A percentile compares a stretch with the other conserved stretches of the same genome.
Conservation (phyloP, 2,888 invertebrate species). For the Nymphalis polychloros region DNA sequence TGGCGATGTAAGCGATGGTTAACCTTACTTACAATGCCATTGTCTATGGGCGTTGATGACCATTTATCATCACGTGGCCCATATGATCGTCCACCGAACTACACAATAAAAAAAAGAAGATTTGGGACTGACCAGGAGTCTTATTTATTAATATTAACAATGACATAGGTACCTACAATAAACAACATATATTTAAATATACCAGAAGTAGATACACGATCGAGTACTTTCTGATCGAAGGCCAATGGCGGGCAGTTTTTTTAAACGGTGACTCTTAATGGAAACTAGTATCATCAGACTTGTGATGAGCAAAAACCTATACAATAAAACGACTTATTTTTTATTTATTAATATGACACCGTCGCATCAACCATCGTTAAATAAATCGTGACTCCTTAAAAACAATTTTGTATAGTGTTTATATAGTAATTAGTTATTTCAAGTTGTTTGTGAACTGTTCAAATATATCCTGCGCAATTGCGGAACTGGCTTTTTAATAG, state of each 20-base stretch:
- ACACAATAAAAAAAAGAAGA: too few relatives aligned
- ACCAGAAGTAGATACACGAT: background rate
- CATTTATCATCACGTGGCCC: too few relatives aligned
- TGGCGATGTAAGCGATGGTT: too few relatives aligned
- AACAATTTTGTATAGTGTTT: slow-evolving; percentile 5
- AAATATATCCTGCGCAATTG: too few relatives aligned
- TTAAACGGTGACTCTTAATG: slow-evolving; percentile 37
- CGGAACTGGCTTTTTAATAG: too few relatives aligned
- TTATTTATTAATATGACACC: slow-evolving; percentile 42
- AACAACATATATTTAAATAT: background rate
- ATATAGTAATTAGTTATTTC: background rate
- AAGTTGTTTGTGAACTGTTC: background rate
- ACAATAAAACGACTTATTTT: slow-evolving; percentile 54
- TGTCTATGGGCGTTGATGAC: too few relatives aligned
- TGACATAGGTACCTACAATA: too few relatives aligned
- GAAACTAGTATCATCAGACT: slow-evolving; percentile 61
- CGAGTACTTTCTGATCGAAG: background rate
- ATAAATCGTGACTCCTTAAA: slow-evolving; percentile 46
- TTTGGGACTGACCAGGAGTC: too few relatives aligned
- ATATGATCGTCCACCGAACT: too few relatives aligned
- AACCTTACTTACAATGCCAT: too few relatives aligned
- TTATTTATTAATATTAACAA: too few relatives aligned
- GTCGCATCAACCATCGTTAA: slow-evolving; percentile 30
- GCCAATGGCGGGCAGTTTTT: background rate
- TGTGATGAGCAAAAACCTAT: slow-evolving; percentile 57